A percentile compares a stretch with the other conserved stretches of the same genome.
phyloP scores from a whole-genome alignment of 2,888 invertebrate genomes.

The Zootermopsis nevadensis region DNA sequence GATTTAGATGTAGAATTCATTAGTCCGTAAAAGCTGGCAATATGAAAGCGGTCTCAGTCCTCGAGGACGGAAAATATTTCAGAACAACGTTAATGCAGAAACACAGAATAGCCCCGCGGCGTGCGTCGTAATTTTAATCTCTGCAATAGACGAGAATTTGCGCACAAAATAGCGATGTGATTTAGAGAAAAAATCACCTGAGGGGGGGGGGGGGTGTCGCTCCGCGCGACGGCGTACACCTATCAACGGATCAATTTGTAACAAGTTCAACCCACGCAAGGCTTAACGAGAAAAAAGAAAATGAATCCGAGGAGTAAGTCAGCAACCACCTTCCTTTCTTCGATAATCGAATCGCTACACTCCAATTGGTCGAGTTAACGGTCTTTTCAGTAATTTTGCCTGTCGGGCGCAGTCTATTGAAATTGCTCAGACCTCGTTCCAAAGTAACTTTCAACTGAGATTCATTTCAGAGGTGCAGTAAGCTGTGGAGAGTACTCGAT shows the following conservation, averaged over 20 bases:
- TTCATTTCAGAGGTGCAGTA: conserved; percentile 2
- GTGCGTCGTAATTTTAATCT: no score
- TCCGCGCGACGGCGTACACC: neutral
- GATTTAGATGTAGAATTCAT: no score
- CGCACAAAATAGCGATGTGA: neutral
- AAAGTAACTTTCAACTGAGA: neutral
- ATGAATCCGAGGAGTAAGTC: neutral
- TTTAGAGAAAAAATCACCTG: neutral
- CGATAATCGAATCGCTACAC: conserved; percentile 34
- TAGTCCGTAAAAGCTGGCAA: no score
- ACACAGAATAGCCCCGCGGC: no score
- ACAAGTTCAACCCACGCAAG: neutral
- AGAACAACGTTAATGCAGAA: no score
- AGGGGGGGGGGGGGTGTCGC: neutral
- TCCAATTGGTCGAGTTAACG: conserved; percentile 28
- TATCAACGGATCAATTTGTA: conserved; percentile 41
- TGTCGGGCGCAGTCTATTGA: conserved; percentile 6
- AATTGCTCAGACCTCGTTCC: neutral
- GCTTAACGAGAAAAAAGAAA: conserved; percentile 28
- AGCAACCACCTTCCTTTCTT: conserved; percentile 20
- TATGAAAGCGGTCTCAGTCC: no score
- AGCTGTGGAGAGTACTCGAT: neutral
- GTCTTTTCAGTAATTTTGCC: conserved; percentile 24
- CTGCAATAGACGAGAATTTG: neutral
- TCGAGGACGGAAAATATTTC: no score